Evolutionary conservation across 64 coral and sea anemone species (phyloP), one percentile per base, ranked within the genome.

Genomic region (Hydrozoanthus tunicans): DNA sequence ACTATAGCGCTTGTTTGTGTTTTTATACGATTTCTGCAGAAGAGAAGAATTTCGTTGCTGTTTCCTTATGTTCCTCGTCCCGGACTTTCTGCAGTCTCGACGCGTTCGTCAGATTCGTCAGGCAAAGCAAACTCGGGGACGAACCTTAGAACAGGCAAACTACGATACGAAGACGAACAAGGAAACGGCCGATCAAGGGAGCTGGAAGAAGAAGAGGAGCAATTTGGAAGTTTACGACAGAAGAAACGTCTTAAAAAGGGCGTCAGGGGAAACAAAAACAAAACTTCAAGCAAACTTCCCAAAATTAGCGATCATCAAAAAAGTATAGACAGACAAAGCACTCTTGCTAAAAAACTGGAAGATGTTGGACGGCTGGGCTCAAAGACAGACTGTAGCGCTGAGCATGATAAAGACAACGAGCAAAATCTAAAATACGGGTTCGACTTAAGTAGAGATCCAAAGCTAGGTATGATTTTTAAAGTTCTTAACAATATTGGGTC

Each of bases 201-300:
- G 12, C 14, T 57, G 5, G 0, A 7, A 75, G 71, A 77, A 8
- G 9, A 10, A 8, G 56, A 6, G 32, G 86, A 89, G 17, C 8
- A 76, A 5, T 3, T 74, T 53, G 66, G 64, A 17, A 64, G 25
- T 8, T 11, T 84, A 9, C 58, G 51, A 64, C 66, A 71, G 17
- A 88, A 24, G 0, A 77, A 76, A 43, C 12, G 86, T n/a, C 20
- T 6, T 56, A 89, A 52, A 75, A 77, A 73, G 6, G 85, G 43
- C 5, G 8, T 9, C 23, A 59, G 25, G 58, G 72, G 9, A 53
- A 89, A 89, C n/a, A 89, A n/a, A 58, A 74, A 77, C 6, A 26
- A 89, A 69, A 26, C 14, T 70, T 86, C 82, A 53, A 86, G 54
- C 9, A 75, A 89, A 56, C 17, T 68, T 85, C 63, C 81, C 32